These are phyloP conservation scores for Megalops atlanticus DNA, from an alignment of 2,113 vertebrate species.

Conservation along the genomic window DNA sequence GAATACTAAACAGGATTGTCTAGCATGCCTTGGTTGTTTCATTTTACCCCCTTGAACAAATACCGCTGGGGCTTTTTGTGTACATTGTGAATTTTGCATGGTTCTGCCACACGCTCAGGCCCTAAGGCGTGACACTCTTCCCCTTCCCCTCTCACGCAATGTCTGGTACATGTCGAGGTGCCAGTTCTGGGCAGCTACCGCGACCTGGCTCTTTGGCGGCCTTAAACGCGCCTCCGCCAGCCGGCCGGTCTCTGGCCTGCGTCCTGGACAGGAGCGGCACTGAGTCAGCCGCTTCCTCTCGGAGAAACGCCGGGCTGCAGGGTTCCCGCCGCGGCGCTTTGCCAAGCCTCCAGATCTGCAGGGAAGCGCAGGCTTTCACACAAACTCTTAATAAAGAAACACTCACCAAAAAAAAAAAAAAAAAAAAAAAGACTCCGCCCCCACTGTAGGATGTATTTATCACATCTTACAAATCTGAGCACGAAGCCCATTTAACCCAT, in stretches of 20 bases:
- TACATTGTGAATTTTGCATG: constrained; percentile 3
- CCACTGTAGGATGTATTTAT: too few species aligned
- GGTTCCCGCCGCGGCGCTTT: too few species aligned
- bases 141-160: neutral
- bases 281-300: neutral
- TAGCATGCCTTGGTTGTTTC: too few species aligned
- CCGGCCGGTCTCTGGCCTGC: too few species aligned
- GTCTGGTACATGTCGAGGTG: neutral
- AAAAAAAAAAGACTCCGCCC: too few species aligned
- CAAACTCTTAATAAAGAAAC: neutral
- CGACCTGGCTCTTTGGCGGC: neutral
- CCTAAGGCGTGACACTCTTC: too few species aligned
- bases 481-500: too few species aligned
- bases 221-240: too few species aligned
- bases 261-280: neutral
- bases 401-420: too few species aligned
- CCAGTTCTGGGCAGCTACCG: neutral
- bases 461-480: neutral
- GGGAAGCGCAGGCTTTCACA: neutral
- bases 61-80: neutral
- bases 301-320: too few species aligned
- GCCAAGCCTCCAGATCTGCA: neutral
- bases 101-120: neutral
- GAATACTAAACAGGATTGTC: too few species aligned
- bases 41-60: too few species aligned